Evolutionary conservation across 2,888 invertebrate genomes (phyloP).

Genomic region (Laothoe populi): DNA sequence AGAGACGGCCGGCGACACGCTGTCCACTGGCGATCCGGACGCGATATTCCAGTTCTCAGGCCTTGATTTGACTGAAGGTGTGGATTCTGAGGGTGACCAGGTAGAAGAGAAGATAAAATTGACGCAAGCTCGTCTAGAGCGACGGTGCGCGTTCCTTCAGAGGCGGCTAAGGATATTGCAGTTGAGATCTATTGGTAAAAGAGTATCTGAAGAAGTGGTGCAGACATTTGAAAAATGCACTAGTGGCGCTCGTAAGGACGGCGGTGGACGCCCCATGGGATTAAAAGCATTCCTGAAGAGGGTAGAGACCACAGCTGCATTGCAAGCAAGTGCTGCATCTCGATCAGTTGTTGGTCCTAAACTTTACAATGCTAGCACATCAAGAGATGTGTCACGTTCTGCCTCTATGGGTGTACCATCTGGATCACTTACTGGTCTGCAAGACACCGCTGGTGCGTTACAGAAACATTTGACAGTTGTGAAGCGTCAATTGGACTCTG

Average conservation of each 20-base stretch:
- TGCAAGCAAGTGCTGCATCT: conserved; percentile 75
- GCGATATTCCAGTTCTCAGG: conserved; percentile 75
- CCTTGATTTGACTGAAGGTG: conserved; percentile 78
- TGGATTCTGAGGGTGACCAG: conserved; percentile 79
- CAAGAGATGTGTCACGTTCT: conserved; percentile 91
- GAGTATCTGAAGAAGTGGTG: conserved; percentile 91
- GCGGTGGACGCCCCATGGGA: conserved; percentile 72
- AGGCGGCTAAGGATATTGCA: conserved; percentile 91
- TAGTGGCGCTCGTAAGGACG: conserved; percentile 87
- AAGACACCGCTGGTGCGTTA: conserved; percentile 89
- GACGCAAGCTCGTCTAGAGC: conserved; percentile 86
- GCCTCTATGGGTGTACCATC: conserved; percentile 84
- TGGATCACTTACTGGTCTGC: conserved; percentile 89
- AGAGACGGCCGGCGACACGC: conserved; percentile 79
- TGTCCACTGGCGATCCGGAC: conserved; percentile 78
- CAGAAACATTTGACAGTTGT: conserved; percentile 89
- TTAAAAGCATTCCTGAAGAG: conserved; percentile 75
- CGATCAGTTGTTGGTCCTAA: conserved; percentile 67
- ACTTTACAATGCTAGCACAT: conserved; percentile 83
- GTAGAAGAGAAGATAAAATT: conserved; percentile 82
- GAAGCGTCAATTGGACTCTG: conserved; percentile 93
- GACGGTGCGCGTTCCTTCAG: conserved; percentile 89
- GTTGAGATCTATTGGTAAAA: conserved; percentile 89
- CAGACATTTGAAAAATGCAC: conserved; percentile 88
- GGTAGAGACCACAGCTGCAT: conserved; percentile 71